Evolutionary conservation across 1,140 invertebrate species (phyloP).

Genomic region (Mizuhopecten yessoensis): DNA sequence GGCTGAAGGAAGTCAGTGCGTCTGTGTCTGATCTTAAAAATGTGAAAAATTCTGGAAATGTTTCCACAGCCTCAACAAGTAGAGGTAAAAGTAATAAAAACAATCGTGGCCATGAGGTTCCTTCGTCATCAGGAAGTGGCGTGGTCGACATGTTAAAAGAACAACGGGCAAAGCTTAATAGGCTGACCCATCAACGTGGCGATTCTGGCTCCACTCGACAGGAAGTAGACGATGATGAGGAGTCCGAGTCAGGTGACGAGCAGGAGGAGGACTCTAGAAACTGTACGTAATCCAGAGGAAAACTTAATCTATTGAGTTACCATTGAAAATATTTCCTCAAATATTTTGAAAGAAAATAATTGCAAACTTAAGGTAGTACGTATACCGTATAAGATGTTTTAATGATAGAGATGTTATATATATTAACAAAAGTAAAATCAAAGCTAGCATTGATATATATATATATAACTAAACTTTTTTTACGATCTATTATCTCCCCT

Average conservation of each 20-base stretch:
- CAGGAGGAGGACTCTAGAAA: conserved; percentile 48
- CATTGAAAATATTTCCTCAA: too few species aligned
- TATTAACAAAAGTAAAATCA: too few species aligned
- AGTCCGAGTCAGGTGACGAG: conserved; percentile 51
- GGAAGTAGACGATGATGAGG: background rate
- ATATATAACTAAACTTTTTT: too few species aligned
- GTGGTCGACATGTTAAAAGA: conserved; percentile 46
- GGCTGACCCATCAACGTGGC: background rate
- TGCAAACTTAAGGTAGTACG: too few species aligned
- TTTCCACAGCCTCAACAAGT: background rate
- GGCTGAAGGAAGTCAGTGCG: conserved; percentile 57
- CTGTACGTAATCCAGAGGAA: conserved; percentile 46
- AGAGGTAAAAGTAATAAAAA: background rate
- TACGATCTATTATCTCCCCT: background rate
- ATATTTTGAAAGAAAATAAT: too few species aligned
- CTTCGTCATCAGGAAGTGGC: conserved; percentile 7
- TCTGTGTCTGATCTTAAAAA: conserved; percentile 58
- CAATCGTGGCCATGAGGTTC: background rate
- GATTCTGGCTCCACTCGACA: background rate
- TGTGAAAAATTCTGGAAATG: conserved; percentile 23
- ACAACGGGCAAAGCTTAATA: conserved; percentile 42
- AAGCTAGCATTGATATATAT: too few species aligned
- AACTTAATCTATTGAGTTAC: too few species aligned
- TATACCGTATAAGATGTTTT: too few species aligned
- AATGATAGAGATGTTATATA: too few species aligned